Percentiles rank a stretch among this genome's conserved stretches.
phyloP scores from a whole-genome alignment of 1,140 invertebrate species.

The Varroa destructor region DNA sequence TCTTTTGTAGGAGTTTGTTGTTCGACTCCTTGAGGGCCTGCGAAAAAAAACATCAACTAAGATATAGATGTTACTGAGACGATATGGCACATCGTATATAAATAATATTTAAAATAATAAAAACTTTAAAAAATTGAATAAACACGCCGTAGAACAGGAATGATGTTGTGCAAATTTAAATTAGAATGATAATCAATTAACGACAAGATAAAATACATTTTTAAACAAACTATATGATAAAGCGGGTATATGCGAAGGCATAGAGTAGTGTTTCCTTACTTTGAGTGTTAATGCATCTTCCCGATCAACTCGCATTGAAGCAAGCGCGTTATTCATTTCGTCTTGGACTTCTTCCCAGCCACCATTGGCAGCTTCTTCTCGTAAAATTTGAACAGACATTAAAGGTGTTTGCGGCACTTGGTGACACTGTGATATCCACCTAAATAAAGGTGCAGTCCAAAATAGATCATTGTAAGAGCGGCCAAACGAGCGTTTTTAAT shows the following conservation, averaged over 20 bases:
- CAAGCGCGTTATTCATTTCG: slow-evolving; percentile 90
- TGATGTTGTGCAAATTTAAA: no score
- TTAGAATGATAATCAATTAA: no score
- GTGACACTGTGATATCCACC: slow-evolving; percentile 48
- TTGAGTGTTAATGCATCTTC: slow-evolving; percentile 48
- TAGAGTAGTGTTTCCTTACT: no score
- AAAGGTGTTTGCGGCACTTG: slow-evolving; percentile 84
- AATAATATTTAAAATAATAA: no score
- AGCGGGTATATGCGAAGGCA: no score
- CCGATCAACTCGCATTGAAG: slow-evolving; percentile 90
- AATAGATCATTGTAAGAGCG: neutral
- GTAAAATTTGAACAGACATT: slow-evolving; percentile 67
- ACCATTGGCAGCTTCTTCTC: slow-evolving; percentile 61
- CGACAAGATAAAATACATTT: no score
- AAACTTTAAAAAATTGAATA: no score
- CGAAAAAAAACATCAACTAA: no score
- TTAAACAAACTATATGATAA: no score
- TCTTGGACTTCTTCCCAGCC: slow-evolving; percentile 93
- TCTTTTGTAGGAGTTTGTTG: slow-evolving; percentile 25
- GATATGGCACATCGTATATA: no score
- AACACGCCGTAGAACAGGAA: no score
- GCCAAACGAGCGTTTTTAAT: slow-evolving; percentile 18
- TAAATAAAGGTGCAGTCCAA: neutral
- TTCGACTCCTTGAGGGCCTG: slow-evolving; percentile 37
- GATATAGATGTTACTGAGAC: no score